Conservation (phyloP, 2,888 invertebrate species). For the Trachelus tabidus region DNA sequence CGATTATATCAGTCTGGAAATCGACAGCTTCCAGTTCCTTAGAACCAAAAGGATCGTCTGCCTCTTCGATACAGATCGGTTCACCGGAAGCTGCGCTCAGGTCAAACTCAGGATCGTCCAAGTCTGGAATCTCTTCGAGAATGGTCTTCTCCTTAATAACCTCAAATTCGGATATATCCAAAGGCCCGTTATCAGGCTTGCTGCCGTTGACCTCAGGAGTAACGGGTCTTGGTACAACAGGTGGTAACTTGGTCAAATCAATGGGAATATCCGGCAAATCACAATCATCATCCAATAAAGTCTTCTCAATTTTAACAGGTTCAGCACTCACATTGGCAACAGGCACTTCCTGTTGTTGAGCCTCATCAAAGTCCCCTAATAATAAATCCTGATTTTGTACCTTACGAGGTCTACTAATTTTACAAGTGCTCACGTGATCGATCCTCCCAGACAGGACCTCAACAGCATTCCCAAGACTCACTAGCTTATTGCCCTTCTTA, state of each 20-base stretch:
- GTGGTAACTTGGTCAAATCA: constrained; percentile 70
- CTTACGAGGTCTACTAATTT: constrained; percentile 48
- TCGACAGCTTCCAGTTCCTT: constrained; percentile 59
- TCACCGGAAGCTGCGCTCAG: constrained; percentile 30
- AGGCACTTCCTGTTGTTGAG: constrained; percentile 14
- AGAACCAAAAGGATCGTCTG: constrained; percentile 67
- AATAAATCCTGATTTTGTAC: constrained; percentile 70
- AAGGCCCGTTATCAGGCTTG: constrained; percentile 24
- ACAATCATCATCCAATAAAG: constrained; percentile 80
- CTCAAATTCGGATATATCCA: constrained; percentile 70
- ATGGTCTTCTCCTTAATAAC: constrained; percentile 57
- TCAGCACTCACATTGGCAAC: constrained; percentile 25
- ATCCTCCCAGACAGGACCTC: constrained; percentile 87
- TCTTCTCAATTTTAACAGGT: constrained; percentile 66
- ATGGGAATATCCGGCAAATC: constrained; percentile 78
- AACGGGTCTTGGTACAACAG: constrained; percentile 49
- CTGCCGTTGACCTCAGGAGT: constrained; percentile 34
- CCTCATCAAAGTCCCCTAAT: constrained; percentile 71
- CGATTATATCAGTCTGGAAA: constrained; percentile 57
- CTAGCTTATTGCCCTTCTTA: constrained; percentile 80
- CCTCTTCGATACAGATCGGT: constrained; percentile 48
- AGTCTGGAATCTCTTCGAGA: constrained; percentile 59
- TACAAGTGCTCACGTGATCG: constrained; percentile 73
- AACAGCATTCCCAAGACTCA: constrained; percentile 87
- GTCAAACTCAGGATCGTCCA: constrained; percentile 57